Base-by-base conservation (phyloP, 2,797 vertebrate species). In the Danio choprae region DNA sequence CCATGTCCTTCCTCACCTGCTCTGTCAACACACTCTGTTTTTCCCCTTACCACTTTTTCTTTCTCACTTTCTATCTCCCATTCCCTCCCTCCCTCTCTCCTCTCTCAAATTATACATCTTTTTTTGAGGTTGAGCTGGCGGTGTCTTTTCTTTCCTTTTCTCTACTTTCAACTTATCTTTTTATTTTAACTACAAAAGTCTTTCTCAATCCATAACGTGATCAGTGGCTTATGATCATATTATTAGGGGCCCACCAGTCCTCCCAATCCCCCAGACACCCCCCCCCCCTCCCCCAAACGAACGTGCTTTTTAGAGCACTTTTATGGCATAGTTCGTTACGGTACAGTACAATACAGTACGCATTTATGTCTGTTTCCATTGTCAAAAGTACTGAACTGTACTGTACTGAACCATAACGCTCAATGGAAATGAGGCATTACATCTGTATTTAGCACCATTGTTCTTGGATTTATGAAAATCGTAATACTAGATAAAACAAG, bases 1-100 rank as follows among this genome's bases (percentile, higher is more conserved):
- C 29, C 65, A 50, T 64, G 53, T 83, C 77, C 80, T 77, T 77
- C 78, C 67, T 67, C 59, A 60, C 69, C 81, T 81, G 58, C 67
- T 62, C 67, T 7, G 68, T 84, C 83, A 83, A 76, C 81, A 83
- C 79, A 62, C 79, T 83, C 81, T 82, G 77, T 81, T 82, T 85
- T 84, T 81, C 77, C 74, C 58, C 51, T 77, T 71, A 53, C 51
- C 22, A 74, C 16, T 81, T 71, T 77, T 62, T 51, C 29, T 71
- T 60, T 71, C 8, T 70, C 22, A 22, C 63, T 51, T 36, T 65
- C 62, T 18, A 53, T 77, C 60, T 64, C 65, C 59, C 40, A 77
- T 60, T 64, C 62, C 43, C 38, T 76, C 50, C 62, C 51, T 78
- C 69, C 73, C 62, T 77, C 62, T 59, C 44, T 55, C 55, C 18